Conservation (phyloP, 2,888 invertebrate species). For the Phytoseiulus persimilis region DNA sequence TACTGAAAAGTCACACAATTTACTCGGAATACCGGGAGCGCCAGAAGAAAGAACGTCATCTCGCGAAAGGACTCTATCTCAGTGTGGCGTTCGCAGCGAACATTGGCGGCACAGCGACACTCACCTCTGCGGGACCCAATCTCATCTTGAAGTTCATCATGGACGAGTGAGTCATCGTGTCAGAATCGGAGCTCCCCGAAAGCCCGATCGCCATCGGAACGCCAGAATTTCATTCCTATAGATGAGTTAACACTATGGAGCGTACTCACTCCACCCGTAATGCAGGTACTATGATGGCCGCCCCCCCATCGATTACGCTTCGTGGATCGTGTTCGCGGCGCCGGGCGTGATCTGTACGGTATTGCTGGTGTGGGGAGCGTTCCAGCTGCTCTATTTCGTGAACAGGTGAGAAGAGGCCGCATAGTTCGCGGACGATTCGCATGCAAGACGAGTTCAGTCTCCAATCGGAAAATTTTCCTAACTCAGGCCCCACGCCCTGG, state of each 20-base stretch:
- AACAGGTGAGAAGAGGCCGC: neutral
- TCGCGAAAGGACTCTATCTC: constrained; percentile 47
- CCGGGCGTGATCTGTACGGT: constrained; percentile 36
- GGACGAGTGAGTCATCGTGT: constrained; percentile 58
- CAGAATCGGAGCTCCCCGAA: too few relatives aligned
- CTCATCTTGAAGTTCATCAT: constrained; percentile 70
- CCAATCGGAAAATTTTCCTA: neutral
- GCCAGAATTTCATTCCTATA: too few relatives aligned
- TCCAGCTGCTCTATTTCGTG: constrained; percentile 39
- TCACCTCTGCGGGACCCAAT: constrained; percentile 71
- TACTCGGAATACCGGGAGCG: constrained; percentile 13
- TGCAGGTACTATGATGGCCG: constrained; percentile 41
- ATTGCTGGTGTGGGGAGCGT: constrained; percentile 38
- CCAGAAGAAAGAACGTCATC: constrained; percentile 39
- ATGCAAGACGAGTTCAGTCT: neutral
- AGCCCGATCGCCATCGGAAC: too few relatives aligned
- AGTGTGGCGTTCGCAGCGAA: constrained; percentile 57
- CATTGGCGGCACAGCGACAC: constrained; percentile 65
- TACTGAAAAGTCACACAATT: neutral
- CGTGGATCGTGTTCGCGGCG: constrained; percentile 40
- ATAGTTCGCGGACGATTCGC: too few relatives aligned
- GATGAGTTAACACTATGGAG: too few relatives aligned
- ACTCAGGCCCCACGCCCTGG: neutral
- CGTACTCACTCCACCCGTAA: neutral
- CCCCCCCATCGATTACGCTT: constrained; percentile 40